These are phyloP conservation scores for Oscheius sp. DNA, from an alignment of 1,140 invertebrate species.

Conservation along the genomic window DNA sequence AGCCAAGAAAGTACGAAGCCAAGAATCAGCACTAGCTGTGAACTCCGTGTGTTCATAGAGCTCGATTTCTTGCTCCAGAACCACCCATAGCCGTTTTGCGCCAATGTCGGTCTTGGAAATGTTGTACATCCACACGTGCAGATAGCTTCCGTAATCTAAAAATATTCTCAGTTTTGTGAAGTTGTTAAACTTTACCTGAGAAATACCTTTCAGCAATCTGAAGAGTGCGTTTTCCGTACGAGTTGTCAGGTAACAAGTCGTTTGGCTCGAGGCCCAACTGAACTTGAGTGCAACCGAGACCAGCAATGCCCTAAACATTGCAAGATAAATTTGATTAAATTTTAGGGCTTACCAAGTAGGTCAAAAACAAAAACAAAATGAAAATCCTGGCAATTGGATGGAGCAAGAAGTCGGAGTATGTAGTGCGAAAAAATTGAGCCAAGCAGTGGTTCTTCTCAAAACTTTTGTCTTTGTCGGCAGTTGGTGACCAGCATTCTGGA, in stretches of 20 bases:
- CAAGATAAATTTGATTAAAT: neutral
- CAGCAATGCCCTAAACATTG: constrained; percentile 52
- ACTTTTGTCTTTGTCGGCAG: constrained; percentile 17
- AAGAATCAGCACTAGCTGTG: constrained; percentile 74
- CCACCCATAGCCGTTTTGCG: constrained; percentile 48
- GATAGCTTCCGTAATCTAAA: constrained; percentile 54
- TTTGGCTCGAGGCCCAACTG: constrained; percentile 61
- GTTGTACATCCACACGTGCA: constrained; percentile 61
- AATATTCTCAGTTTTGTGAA: neutral
- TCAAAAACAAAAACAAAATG: constrained; percentile 83
- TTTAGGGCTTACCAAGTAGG: constrained; percentile 71
- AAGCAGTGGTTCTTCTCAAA: constrained; percentile 65
- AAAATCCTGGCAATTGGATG: constrained; percentile 80
- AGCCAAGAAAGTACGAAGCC: constrained; percentile 79
- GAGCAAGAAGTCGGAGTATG: constrained; percentile 81
- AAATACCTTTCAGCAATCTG: constrained; percentile 56
- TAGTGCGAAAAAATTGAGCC: constrained; percentile 74
- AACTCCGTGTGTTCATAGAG: constrained; percentile 59
- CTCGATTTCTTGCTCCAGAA: constrained; percentile 55
- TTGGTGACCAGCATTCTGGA: neutral
- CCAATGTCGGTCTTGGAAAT: constrained; percentile 46
- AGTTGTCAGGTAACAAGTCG: constrained; percentile 61
- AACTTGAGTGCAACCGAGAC: constrained; percentile 57
- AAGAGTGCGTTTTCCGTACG: constrained; percentile 59
- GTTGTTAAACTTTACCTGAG: constrained; percentile 41